Percentiles rank a stretch among this genome's conserved stretches.
Evolutionary conservation across 2,888 invertebrate species (phyloP).

Genomic region (Pristionchus maxplancki): DNA sequence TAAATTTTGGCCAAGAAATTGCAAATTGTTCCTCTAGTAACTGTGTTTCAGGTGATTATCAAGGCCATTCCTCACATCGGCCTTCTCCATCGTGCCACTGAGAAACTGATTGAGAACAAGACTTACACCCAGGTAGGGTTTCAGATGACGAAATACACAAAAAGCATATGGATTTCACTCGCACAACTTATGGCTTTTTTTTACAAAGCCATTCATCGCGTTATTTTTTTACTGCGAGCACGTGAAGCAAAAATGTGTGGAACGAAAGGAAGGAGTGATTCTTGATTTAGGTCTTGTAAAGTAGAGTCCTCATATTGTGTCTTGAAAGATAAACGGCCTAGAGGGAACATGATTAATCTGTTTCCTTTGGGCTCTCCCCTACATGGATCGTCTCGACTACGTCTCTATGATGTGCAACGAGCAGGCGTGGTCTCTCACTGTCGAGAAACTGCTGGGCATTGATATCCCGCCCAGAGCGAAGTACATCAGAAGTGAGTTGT

Average conservation of each 20-base stretch:
- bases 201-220: too few species aligned
- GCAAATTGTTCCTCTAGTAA: neutral
- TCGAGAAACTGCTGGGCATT: slow-evolving; percentile 92
- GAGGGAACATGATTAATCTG: neutral
- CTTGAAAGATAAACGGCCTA: too few species aligned
- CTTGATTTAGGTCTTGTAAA: too few species aligned
- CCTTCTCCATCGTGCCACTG: slow-evolving; percentile 95
- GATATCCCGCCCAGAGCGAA: slow-evolving; percentile 86
- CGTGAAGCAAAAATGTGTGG: too few species aligned
- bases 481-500: slow-evolving; percentile 89
- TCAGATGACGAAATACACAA: neutral
- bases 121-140: slow-evolving; percentile 88
- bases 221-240: too few species aligned
- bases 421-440: slow-evolving; percentile 94
- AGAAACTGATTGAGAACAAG: slow-evolving; percentile 98
- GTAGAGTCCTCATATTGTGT: too few species aligned
- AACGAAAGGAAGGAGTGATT: too few species aligned
- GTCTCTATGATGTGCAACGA: slow-evolving; percentile 99
- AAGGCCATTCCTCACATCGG: slow-evolving; percentile 97
- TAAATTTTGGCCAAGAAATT: too few species aligned
- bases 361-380: slow-evolving; percentile 86
- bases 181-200: too few species aligned
- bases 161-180: too few species aligned
- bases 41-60: slow-evolving; percentile 84
- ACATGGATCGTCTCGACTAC: slow-evolving; percentile 93